phyloP scores from a whole-genome alignment of 2,113 vertebrate genomes.

The Vombatus ursinus region DNA sequence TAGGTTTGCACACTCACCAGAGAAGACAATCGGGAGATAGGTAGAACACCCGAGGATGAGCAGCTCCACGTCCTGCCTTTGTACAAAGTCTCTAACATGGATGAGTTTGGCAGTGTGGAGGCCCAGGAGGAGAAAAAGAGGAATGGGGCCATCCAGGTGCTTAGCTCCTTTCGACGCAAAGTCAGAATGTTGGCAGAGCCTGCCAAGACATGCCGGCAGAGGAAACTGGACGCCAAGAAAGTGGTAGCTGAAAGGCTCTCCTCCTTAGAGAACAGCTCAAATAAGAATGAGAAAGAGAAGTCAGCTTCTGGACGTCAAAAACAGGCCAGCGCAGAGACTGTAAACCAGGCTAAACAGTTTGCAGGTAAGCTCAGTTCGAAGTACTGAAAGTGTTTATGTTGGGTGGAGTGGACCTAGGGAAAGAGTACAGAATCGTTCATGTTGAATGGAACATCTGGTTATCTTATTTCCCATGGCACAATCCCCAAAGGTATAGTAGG shows the following conservation, averaged over 20 bases:
- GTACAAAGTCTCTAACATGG: conserved; percentile 93
- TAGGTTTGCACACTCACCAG: conserved; percentile 97
- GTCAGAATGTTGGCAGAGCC: conserved; percentile 96
- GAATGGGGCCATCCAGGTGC: conserved; percentile 94
- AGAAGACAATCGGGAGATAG: conserved; percentile 95
- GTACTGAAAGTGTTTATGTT: background rate
- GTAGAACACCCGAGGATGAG: conserved; percentile 94
- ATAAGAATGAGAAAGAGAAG: conserved; percentile 90
- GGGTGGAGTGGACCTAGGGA: background rate
- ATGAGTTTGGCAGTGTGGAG: conserved; percentile 94
- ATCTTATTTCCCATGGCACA: background rate
- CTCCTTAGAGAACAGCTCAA: conserved; percentile 86
- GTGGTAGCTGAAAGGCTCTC: conserved; percentile 91
- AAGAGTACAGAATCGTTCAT: background rate
- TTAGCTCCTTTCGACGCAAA: conserved; percentile 93
- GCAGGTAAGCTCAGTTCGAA: conserved; percentile 79
- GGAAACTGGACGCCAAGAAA: conserved; percentile 94
- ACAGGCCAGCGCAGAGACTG: conserved; percentile 83
- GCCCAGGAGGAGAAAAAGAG: conserved; percentile 94
- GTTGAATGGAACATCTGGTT: background rate
- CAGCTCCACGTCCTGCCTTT: conserved; percentile 97
- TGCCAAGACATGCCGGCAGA: conserved; percentile 94
- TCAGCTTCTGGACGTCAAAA: conserved; percentile 85
- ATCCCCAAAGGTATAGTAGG: background rate
- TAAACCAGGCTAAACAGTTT: conserved; percentile 81